Percentiles rank a stretch among this genome's conserved stretches.
Evolutionary conservation across 2,797 vertebrate genomes (phyloP).

Genomic region (Rhinoraja longicauda): DNA sequence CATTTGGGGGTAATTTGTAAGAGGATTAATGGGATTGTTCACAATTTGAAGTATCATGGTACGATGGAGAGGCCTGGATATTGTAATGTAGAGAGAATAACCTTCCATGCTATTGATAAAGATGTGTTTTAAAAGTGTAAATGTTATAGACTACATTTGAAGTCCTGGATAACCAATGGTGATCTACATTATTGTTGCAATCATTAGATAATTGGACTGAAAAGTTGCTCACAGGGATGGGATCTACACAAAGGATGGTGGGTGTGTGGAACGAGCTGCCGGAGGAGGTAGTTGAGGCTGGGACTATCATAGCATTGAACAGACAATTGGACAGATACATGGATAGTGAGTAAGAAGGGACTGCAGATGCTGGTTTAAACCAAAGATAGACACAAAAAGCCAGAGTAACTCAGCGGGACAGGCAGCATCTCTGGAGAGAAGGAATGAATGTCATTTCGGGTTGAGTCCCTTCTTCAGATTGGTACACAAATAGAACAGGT

Average conservation of each 20-base stretch:
- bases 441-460: no score
- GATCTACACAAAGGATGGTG: not conserved
- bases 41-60: not conserved
- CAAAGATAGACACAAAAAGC: no score
- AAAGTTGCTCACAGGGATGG: not conserved
- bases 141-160: not conserved
- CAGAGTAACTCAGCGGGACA: no score
- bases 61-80: not conserved
- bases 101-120: not conserved
- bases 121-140: not conserved
- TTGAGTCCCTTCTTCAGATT: no score
- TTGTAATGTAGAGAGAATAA: not conserved
- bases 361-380: no score
- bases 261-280: no score
- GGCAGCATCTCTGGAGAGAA: no score
- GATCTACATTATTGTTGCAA: not conserved
- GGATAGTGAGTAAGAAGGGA: no score
- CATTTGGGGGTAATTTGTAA: not conserved
- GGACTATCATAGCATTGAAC: no score
- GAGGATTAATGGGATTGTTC: not conserved
- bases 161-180: not conserved
- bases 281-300: no score
- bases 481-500: no score
- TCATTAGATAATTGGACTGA: not conserved
- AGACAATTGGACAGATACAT: no score